These are phyloP conservation scores for Ligdia adustata DNA, from an alignment of 2,888 invertebrate genomes.

Conservation along the genomic window DNA sequence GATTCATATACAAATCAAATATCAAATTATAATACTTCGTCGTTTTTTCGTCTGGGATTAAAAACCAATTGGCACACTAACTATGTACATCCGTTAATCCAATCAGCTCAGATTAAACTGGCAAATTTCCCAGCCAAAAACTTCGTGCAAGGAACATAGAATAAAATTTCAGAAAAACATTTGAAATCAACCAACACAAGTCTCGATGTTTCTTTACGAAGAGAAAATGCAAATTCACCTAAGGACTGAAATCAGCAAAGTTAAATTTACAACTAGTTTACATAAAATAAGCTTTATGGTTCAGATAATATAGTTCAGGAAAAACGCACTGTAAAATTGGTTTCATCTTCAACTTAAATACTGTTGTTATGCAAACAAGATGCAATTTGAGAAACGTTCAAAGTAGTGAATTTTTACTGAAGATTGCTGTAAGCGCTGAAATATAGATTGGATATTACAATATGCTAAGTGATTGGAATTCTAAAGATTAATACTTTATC, in stretches of 20 bases:
- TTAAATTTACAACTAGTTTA: background rate
- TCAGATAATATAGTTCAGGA: background rate
- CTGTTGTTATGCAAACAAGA: conserved; percentile 32
- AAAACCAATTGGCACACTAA: too few species aligned
- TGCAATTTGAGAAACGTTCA: conserved; percentile 36
- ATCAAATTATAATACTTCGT: too few species aligned
- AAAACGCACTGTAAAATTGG: background rate
- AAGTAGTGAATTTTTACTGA: conserved; percentile 21
- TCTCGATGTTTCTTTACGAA: background rate
- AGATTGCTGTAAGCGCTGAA: conserved; percentile 20
- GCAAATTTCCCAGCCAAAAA: conserved; percentile 10
- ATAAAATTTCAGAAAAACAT: conserved; percentile 10
- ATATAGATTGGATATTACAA: conserved; percentile 21
- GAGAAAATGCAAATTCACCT: conserved; percentile 9
- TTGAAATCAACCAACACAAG: conserved; percentile 9
- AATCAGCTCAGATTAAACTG: background rate
- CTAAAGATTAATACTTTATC: too few species aligned
- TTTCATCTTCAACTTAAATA: conserved; percentile 20
- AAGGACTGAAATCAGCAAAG: background rate
- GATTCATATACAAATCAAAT: too few species aligned
- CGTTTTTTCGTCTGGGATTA: too few species aligned
- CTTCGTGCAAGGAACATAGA: background rate
- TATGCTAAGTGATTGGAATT: too few species aligned
- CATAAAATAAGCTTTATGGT: background rate
- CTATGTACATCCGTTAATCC: background rate